Base-by-base conservation (phyloP, 2,797 vertebrate species). In the Borostomias antarcticus region DNA sequence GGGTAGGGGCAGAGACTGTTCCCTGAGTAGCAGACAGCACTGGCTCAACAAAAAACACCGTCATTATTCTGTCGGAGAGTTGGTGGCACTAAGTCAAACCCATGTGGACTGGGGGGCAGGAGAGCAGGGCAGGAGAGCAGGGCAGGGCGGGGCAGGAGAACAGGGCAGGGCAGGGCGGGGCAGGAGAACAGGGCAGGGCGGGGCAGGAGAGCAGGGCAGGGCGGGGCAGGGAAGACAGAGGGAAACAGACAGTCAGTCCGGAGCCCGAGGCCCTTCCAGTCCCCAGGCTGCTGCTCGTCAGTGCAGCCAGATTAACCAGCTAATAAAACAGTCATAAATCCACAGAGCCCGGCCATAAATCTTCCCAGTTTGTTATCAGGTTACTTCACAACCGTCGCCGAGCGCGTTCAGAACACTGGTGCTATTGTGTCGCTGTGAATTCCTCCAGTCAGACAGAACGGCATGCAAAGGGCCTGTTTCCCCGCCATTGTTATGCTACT, bases 301-400 rank as follows among this genome's bases (percentile, higher is more conserved):
- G 52, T 47, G 47, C 29, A 56, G 45, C 11, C 47, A 70, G 61
- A 66, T 58, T 21, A 50, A 40, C 61, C 13, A 45, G 17, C 29
- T 56, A 43, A 10, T 58, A 63, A 70, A 59, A 73, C 52, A 56
- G 66, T 51, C 48, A 58, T 62, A 67, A 70, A 62, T 68, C 52
- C 53, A 64, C 40, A 68, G 63, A 68, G 61, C 56, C 4, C 30
- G 33, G 48, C 58, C 32, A 62, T 73, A 81, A 75, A 75, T 77
- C 64, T 54, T 51, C 25, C 54, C 33, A 45, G 43, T 50, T 68
- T 64, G 58, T 70, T 68, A 75, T 75, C 67, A 70, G 60, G 67
- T 73, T 60, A 69, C 62, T 40, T 32, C 40, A 57, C 57, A 43
- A 48, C 45, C 60, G 17, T 19, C 32, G 28, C 58, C 47, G 32